Conservation (phyloP, 2,113 vertebrate species). For the Barnardius zonarius region DNA sequence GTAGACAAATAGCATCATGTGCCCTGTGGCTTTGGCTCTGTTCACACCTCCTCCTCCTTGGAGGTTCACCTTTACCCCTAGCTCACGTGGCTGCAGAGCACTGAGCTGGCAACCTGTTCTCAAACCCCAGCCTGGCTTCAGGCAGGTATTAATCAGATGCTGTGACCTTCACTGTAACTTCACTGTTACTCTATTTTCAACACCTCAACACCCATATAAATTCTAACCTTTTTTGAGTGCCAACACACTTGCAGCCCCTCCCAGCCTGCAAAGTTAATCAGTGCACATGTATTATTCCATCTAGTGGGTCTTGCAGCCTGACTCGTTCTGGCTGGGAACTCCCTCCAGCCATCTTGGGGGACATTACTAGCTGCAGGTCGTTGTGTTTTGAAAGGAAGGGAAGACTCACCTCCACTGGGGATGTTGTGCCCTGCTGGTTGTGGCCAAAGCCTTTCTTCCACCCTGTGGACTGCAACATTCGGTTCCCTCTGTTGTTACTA, state of each 20-base stretch:
- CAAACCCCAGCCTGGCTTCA: not conserved
- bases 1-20: fast-evolving
- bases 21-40: not conserved
- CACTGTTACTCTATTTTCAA: not conserved
- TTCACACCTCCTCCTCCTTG: not conserved
- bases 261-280: not conserved
- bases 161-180: not conserved
- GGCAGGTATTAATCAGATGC: not conserved
- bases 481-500: constrained; percentile 73
- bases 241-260: not conserved
- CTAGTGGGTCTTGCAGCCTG: not conserved
- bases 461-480: constrained; percentile 60
- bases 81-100: not conserved
- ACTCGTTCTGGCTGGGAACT: not conserved
- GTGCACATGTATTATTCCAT: not conserved
- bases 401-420: constrained; percentile 73
- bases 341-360: not conserved
- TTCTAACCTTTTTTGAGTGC: not conserved
- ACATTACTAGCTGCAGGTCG: not conserved
- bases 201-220: not conserved
- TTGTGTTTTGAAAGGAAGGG: not conserved
- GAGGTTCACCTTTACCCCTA: not conserved
- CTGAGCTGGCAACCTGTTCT: not conserved
- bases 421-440: constrained; percentile 73
- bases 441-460: constrained; percentile 76